phyloP scores from a whole-genome alignment of 2,797 vertebrate species.

The Vespertilio murinus region DNA sequence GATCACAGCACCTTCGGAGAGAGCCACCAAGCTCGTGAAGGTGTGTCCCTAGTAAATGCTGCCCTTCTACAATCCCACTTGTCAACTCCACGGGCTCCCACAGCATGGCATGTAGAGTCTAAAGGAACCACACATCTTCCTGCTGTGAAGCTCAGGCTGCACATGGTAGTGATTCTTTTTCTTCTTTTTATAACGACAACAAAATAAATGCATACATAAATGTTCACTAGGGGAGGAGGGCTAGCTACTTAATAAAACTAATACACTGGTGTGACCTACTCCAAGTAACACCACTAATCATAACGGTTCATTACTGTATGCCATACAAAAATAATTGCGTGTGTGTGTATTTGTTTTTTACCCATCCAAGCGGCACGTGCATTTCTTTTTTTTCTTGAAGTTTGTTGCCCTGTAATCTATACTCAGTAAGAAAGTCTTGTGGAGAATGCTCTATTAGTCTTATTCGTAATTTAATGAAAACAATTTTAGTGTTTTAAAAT shows the following conservation, averaged over 20 bases:
- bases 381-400: not conserved
- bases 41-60: constrained; percentile 63
- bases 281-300: not conserved
- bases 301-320: not conserved
- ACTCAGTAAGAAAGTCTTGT: not conserved
- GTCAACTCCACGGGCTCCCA: constrained; percentile 34
- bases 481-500: not conserved
- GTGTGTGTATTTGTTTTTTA: not conserved
- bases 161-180: not conserved
- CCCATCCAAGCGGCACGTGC: not conserved
- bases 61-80: constrained; percentile 37
- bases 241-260: not conserved
- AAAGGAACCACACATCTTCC: not conserved
- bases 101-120: constrained; percentile 36
- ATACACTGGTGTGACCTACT: not conserved
- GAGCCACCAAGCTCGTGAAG: constrained; percentile 67
- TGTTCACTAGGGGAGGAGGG: not conserved
- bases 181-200: not conserved
- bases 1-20: constrained; percentile 66
- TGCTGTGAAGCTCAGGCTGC: constrained; percentile 23
- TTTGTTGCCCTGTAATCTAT: not conserved
- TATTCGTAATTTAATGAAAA: not conserved
- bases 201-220: not conserved
- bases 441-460: not conserved
- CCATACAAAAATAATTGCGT: not conserved